These are phyloP conservation scores for Amblyteles armatorius DNA, from an alignment of 2,888 invertebrate genomes.

Conservation along the genomic window DNA sequence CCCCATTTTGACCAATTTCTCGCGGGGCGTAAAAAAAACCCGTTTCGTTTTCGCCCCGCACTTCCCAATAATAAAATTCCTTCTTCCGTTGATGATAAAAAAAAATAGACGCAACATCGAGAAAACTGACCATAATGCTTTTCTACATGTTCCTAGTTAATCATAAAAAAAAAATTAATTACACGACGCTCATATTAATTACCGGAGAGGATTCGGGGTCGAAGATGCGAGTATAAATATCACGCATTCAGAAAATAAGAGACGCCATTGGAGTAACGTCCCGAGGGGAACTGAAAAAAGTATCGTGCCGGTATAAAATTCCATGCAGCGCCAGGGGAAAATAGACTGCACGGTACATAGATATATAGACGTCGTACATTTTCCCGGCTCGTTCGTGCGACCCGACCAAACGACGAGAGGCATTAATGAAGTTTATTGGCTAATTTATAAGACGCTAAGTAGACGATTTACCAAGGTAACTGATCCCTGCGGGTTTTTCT, in stretches of 20 bases:
- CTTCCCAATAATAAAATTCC: neutral
- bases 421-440: constrained; percentile 74
- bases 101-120: neutral
- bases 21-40: too few species aligned
- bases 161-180: neutral
- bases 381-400: constrained; percentile 7
- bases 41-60: too few species aligned
- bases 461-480: constrained; percentile 74
- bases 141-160: neutral
- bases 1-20: too few species aligned
- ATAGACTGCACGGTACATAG: constrained; percentile 35
- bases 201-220: neutral
- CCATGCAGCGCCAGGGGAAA: constrained; percentile 52
- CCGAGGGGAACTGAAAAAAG: constrained; percentile 52
- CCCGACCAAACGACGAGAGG: constrained; percentile 49
- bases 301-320: constrained; percentile 65
- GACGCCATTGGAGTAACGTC: constrained; percentile 52
- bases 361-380: neutral
- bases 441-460: constrained; percentile 74
- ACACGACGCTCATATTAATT: neutral
- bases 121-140: neutral
- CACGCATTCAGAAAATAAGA: constrained; percentile 10
- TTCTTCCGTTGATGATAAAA: neutral
- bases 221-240: constrained; percentile 3
- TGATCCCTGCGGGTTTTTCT: constrained; percentile 61